Evolutionary conservation across 2,113 vertebrate genomes (phyloP).

Genomic region (Felis catus): DNA sequence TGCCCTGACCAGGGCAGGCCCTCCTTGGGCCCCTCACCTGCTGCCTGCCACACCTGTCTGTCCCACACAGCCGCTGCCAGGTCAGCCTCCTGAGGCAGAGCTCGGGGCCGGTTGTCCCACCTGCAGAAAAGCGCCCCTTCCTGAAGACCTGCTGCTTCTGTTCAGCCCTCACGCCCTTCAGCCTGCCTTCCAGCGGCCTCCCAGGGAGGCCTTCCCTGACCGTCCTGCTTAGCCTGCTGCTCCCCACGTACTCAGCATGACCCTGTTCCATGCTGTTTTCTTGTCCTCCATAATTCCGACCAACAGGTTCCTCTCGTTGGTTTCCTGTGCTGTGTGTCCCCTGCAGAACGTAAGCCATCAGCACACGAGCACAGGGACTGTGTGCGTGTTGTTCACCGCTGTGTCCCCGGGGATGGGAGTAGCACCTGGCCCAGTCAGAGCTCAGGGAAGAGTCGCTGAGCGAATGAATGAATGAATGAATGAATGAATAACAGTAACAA

Average conservation of each 20-base stretch:
- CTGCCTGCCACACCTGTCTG: background rate
- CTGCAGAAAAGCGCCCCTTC: fast-evolving
- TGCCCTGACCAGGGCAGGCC: fast-evolving
- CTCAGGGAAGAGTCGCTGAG: background rate
- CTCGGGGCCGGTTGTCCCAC: fast-evolving
- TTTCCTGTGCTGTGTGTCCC: background rate
- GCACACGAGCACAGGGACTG: background rate
- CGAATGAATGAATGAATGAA: background rate
- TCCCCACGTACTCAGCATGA: fast-evolving
- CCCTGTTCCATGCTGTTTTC: background rate
- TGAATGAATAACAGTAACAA: too few relatives aligned
- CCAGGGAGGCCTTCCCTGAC: background rate
- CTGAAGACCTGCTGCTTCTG: fast-evolving
- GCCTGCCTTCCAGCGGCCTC: too few relatives aligned
- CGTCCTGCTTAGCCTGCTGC: background rate
- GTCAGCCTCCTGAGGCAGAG: background rate
- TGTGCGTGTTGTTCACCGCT: background rate
- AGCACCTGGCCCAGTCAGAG: background rate
- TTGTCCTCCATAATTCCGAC: too few relatives aligned
- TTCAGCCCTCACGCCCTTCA: background rate
- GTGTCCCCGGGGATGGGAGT: background rate
- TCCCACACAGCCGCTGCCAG: fast-evolving
- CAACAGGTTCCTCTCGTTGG: background rate
- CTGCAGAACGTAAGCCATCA: background rate
- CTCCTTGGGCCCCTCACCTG: background rate